Base-by-base conservation (phyloP, 2,113 vertebrate genomes). In the Proteles cristata region DNA sequence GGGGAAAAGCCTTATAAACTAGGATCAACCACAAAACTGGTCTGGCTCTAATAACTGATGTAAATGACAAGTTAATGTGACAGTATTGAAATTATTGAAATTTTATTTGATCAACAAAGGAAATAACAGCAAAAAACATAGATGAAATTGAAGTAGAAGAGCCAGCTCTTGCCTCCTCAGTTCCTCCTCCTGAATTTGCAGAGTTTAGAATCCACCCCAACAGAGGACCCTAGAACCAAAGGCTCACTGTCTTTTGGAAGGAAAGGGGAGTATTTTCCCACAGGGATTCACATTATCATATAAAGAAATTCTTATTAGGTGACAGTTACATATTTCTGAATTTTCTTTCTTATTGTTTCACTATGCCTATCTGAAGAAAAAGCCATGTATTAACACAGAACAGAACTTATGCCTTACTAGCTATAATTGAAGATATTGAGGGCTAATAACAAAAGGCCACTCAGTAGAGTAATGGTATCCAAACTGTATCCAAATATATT, bases 31-130 rank as follows among this genome's bases (percentile, higher is more conserved):
- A 85, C 69, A 74, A 82, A 92, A 23, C 25, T 92, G n/a, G 16
- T 63, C 74, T 96, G 74, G 76, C 45, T 96, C 93, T 92, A 94
- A 71, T 65, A 90, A 84, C 2, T 43, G 35, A 92, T 26, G 23
- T 4, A 74, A 68, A 92, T 21, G 73, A 82, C 79, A 83, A 81
- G 33, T 71, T 92, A 87, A 89, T 12, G n/a, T 80, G 68, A 58
- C 31, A 45, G 31, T 80, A 71, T 55, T 93, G 31, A 48, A 43
- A 83, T 23, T 90, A 61, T 61, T 61, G 58, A 61, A 61, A 61
- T 61, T 93, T 19, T 83, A 33, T 25, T 68, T 74, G 88, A 19
- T 77, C 26, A 15, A 31, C 87, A 95, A 93, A 69, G 4, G 50
- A 80, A 93, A 93, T 45, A 71, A 76, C 1, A 94, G 23, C 21